phyloP scores from a whole-genome alignment of 2,888 invertebrate genomes.

The Vesta saturnalis region DNA sequence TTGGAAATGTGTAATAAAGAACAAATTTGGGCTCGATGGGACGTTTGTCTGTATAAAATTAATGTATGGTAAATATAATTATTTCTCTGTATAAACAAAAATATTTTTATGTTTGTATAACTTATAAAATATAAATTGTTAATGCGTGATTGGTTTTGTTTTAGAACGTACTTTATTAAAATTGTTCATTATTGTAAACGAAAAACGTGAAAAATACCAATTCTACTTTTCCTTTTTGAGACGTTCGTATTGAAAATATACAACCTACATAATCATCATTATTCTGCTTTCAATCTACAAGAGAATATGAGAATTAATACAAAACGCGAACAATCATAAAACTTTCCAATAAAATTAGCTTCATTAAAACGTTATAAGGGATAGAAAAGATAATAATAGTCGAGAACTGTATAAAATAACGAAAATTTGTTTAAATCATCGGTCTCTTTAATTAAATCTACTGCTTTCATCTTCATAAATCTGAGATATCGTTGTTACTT shows the following conservation, averaged over 20 bases:
- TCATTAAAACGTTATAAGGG: background rate
- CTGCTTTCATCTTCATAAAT: constrained; percentile 30
- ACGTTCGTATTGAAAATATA: background rate
- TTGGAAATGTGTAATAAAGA: no score
- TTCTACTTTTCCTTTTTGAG: background rate
- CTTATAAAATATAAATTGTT: no score
- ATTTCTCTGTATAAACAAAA: no score
- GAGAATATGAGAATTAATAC: background rate
- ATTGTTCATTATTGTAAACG: no score
- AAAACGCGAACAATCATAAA: background rate
- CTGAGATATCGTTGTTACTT: constrained; percentile 31
- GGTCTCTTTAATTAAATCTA: constrained; percentile 31
- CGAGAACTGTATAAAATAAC: no score
- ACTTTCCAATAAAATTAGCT: background rate
- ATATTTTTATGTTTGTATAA: no score
- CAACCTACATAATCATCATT: background rate
- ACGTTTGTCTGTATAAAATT: no score
- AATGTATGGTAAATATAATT: no score
- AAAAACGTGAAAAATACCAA: no score
- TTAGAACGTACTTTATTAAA: no score
- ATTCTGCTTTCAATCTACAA: background rate
- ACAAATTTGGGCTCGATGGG: no score
- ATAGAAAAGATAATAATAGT: constrained; percentile 4
- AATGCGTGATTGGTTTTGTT: no score
- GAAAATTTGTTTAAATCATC: constrained; percentile 19